A percentile compares a stretch with the other conserved stretches of the same genome.
These are phyloP conservation scores for Enteromius anoplus DNA, from an alignment of 2,797 vertebrate species.

Conservation along the genomic window DNA sequence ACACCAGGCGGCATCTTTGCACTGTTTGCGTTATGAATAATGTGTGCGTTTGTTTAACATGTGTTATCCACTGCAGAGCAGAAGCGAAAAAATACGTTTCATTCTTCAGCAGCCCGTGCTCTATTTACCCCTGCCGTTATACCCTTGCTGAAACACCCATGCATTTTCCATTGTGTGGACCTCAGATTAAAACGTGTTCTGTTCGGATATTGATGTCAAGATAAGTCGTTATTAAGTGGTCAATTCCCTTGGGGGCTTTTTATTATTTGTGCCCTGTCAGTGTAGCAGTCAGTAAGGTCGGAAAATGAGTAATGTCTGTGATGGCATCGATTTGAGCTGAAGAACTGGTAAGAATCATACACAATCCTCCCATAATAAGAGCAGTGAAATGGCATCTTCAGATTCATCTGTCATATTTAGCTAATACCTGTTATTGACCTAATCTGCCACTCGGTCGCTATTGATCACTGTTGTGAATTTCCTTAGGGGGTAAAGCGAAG, in stretches of 20 bases:
- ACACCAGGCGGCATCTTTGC: constrained; percentile 28
- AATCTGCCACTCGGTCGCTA: constrained; percentile 19
- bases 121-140: constrained; percentile 18
- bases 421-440: constrained; percentile 31
- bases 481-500: constrained; percentile 11
- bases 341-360: constrained; percentile 17
- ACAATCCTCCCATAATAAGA: constrained; percentile 11
- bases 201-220: constrained; percentile 36
- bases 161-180: constrained; percentile 23
- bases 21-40: background rate
- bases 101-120: background rate
- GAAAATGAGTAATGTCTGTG: constrained; percentile 29
- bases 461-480: constrained; percentile 36
- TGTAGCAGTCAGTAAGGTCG: background rate
- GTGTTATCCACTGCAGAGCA: constrained; percentile 24
- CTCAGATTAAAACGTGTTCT: constrained; percentile 6
- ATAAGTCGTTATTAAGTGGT: constrained; percentile 42
- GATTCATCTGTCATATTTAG: constrained; percentile 46
- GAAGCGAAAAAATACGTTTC: background rate
- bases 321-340: constrained; percentile 4
- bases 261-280: constrained; percentile 36
- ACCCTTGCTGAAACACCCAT: constrained; percentile 24
- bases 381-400: constrained; percentile 1
- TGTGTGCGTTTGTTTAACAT: background rate
- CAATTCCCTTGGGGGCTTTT: constrained; percentile 27